Percentiles rank a stretch among this genome's conserved stretches.
These are phyloP conservation scores for Siniperca chuatsi DNA, from an alignment of 2,113 vertebrate species.

Conservation along the genomic window DNA sequence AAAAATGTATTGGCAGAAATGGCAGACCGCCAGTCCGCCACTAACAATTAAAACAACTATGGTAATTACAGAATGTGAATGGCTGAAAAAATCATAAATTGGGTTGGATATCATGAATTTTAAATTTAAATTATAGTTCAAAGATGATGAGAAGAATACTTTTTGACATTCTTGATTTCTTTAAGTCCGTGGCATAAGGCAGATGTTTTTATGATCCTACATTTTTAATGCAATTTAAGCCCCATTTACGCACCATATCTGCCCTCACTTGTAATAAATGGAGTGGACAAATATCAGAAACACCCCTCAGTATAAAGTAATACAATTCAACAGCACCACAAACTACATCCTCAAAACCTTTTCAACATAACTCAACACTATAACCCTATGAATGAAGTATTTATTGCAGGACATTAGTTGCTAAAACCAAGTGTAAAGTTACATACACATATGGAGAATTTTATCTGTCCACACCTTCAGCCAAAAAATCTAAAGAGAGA, in stretches of 20 bases:
- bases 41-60: too few species aligned
- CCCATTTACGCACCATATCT: not conserved
- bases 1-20: too few species aligned
- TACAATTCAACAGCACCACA: too few species aligned
- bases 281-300: not conserved
- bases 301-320: too few species aligned
- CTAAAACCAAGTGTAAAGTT: not conserved
- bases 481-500: not conserved
- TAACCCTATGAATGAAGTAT: not conserved
- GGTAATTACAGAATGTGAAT: too few species aligned
- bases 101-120: not conserved
- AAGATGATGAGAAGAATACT: not conserved
- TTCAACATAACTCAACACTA: too few species aligned
- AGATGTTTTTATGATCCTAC: not conserved
- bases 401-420: not conserved
- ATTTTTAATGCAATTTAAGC: not conserved
- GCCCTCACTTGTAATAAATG: not conserved
- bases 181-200: not conserved
- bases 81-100: too few species aligned
- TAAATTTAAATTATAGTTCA: not conserved
- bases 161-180: too few species aligned
- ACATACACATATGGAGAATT: not conserved
- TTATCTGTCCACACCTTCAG: not conserved
- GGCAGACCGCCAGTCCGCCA: too few species aligned
- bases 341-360: not conserved